Evolutionary conservation across 2,888 invertebrate species (phyloP).

Genomic region (Ornithoptera priamus): DNA sequence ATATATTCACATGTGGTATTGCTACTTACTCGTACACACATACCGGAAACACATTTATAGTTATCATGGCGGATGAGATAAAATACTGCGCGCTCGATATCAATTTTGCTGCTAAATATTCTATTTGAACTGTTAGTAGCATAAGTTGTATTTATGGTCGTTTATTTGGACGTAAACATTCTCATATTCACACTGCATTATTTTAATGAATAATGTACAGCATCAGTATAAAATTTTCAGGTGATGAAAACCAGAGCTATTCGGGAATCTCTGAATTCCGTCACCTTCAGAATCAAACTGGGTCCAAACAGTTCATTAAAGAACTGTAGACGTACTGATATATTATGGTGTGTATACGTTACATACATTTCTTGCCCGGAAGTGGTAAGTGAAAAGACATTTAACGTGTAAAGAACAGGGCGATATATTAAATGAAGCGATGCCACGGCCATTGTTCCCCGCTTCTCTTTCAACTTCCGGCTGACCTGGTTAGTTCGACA

Average conservation of each 20-base stretch:
- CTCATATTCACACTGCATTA: not conserved
- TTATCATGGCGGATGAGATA: constrained; percentile 56
- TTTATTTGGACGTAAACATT: constrained; percentile 4
- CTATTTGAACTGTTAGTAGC: constrained; percentile 26
- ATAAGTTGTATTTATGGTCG: constrained; percentile 24
- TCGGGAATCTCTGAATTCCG: no score
- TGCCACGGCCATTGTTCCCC: constrained; percentile 7
- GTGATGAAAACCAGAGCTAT: not conserved
- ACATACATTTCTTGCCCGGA: not conserved
- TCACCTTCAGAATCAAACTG: no score
- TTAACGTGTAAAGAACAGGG: constrained; percentile 11
- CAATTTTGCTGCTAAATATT: constrained; percentile 23
- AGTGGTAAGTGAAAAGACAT: not conserved
- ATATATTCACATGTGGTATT: constrained; percentile 9
- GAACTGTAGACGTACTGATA: not conserved
- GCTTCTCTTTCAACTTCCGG: constrained; percentile 23
- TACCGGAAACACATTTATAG: constrained; percentile 45
- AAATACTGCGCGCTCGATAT: constrained; percentile 32
- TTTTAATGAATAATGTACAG: not conserved
- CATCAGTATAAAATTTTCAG: not conserved
- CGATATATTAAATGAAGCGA: constrained; percentile 27
- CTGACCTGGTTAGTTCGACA: constrained; percentile 26
- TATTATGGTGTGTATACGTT: not conserved
- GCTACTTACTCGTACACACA: constrained; percentile 36
- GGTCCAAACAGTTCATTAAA: no score